Evolutionary conservation across 2,888 invertebrate genomes (phyloP).

Genomic region (Apamea monoglypha): DNA sequence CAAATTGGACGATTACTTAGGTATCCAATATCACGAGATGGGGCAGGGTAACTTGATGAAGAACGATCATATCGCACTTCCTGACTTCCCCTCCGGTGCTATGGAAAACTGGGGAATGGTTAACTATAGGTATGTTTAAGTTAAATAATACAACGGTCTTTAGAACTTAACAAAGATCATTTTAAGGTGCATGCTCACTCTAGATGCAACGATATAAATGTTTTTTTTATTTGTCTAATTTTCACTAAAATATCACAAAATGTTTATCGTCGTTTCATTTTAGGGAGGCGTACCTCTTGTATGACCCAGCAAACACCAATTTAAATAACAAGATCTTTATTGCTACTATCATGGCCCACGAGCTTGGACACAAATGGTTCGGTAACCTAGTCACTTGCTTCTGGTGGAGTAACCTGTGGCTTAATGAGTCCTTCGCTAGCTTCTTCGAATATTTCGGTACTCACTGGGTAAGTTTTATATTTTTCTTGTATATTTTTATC

Average conservation of each 20-base stretch:
- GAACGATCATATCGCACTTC: constrained; percentile 94
- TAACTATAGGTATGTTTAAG: constrained; percentile 91
- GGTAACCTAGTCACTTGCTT: constrained; percentile 94
- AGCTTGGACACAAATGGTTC: constrained; percentile 96
- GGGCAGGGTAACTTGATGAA: constrained; percentile 87
- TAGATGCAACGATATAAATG: not conserved
- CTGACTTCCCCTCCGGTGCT: constrained; percentile 94
- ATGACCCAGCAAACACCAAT: constrained; percentile 84
- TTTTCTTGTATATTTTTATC: not conserved
- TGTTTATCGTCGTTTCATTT: constrained; percentile 45
- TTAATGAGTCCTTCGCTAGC: constrained; percentile 93
- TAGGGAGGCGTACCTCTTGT: constrained; percentile 88
- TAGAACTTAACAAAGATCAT: not conserved
- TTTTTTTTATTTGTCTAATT: not conserved
- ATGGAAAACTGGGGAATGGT: constrained; percentile 97
- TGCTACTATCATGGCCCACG: constrained; percentile 93
- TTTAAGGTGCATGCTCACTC: not conserved
- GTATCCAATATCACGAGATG: constrained; percentile 88
- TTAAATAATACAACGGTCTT: too few relatives aligned
- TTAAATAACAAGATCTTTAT: constrained; percentile 87
- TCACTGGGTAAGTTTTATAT: constrained; percentile 82
- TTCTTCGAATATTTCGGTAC: constrained; percentile 93
- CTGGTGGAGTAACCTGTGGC: constrained; percentile 95
- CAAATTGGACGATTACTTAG: constrained; percentile 91
- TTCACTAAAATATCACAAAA: not conserved